Evolutionary conservation across 2,113 vertebrate species (phyloP).

Genomic region (Porphyrio hochstetteri): DNA sequence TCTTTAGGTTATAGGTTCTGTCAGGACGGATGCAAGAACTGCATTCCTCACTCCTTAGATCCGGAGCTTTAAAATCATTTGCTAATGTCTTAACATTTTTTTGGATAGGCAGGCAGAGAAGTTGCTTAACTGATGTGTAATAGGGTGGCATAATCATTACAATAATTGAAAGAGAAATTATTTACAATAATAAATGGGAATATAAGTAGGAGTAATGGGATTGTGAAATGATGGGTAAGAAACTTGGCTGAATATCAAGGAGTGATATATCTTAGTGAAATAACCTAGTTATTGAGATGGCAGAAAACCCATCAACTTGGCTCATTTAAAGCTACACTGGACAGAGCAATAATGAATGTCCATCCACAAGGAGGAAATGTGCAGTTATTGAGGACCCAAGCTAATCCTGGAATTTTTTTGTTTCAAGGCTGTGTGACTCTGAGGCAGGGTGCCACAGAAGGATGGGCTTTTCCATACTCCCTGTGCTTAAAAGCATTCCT

Average conservation of each 20-base stretch:
- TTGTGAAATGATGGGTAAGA: slow-evolving; percentile 48
- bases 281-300: slow-evolving; percentile 34
- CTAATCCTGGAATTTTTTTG: not conserved
- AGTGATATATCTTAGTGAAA: slow-evolving; percentile 37
- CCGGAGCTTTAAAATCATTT: not conserved
- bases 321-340: slow-evolving; percentile 27
- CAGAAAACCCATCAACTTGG: not conserved
- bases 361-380: not conserved
- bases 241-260: slow-evolving; percentile 51
- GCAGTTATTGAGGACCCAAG: not conserved
- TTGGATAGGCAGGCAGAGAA: not conserved
- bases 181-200: slow-evolving; percentile 64
- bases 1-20: not conserved
- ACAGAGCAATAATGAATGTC: not conserved
- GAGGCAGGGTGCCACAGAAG: not conserved
- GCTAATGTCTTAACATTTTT: not conserved
- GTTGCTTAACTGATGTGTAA: slow-evolving; percentile 20
- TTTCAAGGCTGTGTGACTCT: not conserved
- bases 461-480: not conserved
- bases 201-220: slow-evolving; percentile 57
- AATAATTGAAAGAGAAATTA: slow-evolving; percentile 66
- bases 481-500: not conserved
- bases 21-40: not conserved
- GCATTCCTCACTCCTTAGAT: not conserved
- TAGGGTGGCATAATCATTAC: slow-evolving; percentile 35